phyloP scores from a whole-genome alignment of 2,888 invertebrate species.

The Chesias legatella region DNA sequence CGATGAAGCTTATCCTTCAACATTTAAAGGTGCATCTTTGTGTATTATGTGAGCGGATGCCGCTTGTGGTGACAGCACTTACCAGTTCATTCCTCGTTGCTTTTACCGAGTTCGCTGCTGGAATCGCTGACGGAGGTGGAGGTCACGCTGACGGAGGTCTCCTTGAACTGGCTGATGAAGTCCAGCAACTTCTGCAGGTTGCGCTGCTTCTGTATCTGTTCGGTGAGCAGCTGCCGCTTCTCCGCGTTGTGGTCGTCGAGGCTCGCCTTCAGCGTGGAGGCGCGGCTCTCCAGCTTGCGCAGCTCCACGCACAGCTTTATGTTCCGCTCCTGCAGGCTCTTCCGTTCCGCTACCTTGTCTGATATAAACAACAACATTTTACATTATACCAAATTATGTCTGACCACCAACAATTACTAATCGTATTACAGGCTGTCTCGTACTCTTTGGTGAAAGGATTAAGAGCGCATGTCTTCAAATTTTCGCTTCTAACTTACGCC shows the following conservation, averaged over 20 bases:
- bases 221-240: conserved; percentile 66
- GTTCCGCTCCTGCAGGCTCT: conserved; percentile 68
- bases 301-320: conserved; percentile 68
- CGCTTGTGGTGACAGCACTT: conserved; percentile 20
- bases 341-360: conserved; percentile 71
- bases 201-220: conserved; percentile 71
- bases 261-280: conserved; percentile 66
- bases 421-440: too few relatives aligned
- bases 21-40: too few relatives aligned
- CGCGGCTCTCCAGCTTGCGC: conserved; percentile 66
- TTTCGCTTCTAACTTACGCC: too few relatives aligned
- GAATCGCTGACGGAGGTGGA: conserved; percentile 67
- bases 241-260: conserved; percentile 71
- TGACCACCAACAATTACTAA: too few relatives aligned
- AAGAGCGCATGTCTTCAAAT: too few relatives aligned
- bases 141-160: conserved; percentile 63
- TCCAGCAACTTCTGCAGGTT: conserved; percentile 73
- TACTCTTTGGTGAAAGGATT: too few relatives aligned
- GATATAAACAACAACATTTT: too few relatives aligned
- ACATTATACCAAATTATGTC: too few relatives aligned
- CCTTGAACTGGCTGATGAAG: conserved; percentile 74
- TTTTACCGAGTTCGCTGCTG: conserved; percentile 67
- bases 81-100: conserved; percentile 64
- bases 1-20: too few relatives aligned
- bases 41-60: too few relatives aligned